Evolutionary conservation across 2,797 vertebrate species (phyloP), one percentile per base, ranked within the genome.

Genomic region (Mus caroli): DNA sequence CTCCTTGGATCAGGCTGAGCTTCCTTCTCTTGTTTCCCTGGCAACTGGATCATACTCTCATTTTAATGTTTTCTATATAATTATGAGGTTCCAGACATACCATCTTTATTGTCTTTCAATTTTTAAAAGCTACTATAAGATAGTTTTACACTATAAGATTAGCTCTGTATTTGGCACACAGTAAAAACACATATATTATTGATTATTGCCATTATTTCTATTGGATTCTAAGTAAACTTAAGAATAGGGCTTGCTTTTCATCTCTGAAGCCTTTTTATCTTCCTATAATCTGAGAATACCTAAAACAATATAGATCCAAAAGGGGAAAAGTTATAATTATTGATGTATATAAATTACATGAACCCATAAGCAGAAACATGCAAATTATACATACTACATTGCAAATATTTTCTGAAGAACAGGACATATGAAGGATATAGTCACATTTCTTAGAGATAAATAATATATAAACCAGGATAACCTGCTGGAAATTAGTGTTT

Each of bases 61-160:
- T 86, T 89, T 89, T 67, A 85, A 24, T 73, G 50, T 77, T 90
- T 87, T 56, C 86, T 58, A 71, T 85, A 52, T 89, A 77, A 95
- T 95, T 90, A 82, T 56, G 50, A 86, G 24, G 80, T 62, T 37
- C 78, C 52, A 76, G 56, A 67, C 24, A 71, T 54, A 52, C 14
- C 19, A 82, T 60, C 58, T 93, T 75, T 89, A 92, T 84, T 28
- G 26, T 37, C 43, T 84, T 69, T 83, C 69, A 71, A 15, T 75
- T 37, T n/a, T 20, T 94, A 73, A 82, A 40, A 90, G 24, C 28
- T 96, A 43, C 58, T 37, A 50, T 58, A 37, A 84, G 19, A 71
- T 43, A 73, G 69, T 52, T 40, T 85, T 92, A 76, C n/a, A 7
- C 64, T 90, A 88, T 91, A 54, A 79, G 80, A 76, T 92, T 92